Conservation (phyloP, 2,113 vertebrate species). For the Delphinapterus leucas region DNA sequence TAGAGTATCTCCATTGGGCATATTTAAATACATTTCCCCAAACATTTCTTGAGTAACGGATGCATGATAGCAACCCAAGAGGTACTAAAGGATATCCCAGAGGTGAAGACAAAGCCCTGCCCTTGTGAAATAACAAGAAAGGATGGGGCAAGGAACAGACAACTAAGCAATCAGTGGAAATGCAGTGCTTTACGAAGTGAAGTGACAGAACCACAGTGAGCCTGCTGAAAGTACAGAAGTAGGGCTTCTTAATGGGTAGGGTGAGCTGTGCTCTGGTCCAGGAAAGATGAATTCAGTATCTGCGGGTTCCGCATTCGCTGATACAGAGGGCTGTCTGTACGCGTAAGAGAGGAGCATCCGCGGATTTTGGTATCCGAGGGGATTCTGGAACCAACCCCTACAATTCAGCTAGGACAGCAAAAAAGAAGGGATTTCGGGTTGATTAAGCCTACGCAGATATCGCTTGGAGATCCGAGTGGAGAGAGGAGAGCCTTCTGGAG, state of each 20-base stretch:
- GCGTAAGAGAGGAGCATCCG: background rate
- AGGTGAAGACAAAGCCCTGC: background rate
- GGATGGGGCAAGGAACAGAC: accelerated
- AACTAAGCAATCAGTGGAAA: accelerated
- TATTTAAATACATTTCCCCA: background rate
- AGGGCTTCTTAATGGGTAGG: accelerated
- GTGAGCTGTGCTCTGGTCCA: too few species aligned
- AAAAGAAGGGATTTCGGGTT: background rate
- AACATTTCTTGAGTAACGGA: background rate
- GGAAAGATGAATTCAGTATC: background rate
- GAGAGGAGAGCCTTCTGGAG: background rate
- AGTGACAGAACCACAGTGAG: too few species aligned
- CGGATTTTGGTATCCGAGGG: too few species aligned
- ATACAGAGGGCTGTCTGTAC: background rate
- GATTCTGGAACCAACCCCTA: background rate
- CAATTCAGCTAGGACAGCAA: too few species aligned
- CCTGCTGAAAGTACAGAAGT: too few species aligned
- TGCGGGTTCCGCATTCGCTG: accelerated
- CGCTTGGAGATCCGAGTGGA: background rate
- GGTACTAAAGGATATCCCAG: background rate
- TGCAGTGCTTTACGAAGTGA: accelerated
- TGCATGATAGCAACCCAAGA: background rate
- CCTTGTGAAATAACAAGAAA: background rate
- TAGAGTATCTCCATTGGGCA: background rate
- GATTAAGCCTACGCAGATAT: background rate